A percentile compares a stretch with the other conserved stretches of the same genome.
phyloP scores from a whole-genome alignment of 2,113 vertebrate genomes.

The Galemys pyrenaicus region DNA sequence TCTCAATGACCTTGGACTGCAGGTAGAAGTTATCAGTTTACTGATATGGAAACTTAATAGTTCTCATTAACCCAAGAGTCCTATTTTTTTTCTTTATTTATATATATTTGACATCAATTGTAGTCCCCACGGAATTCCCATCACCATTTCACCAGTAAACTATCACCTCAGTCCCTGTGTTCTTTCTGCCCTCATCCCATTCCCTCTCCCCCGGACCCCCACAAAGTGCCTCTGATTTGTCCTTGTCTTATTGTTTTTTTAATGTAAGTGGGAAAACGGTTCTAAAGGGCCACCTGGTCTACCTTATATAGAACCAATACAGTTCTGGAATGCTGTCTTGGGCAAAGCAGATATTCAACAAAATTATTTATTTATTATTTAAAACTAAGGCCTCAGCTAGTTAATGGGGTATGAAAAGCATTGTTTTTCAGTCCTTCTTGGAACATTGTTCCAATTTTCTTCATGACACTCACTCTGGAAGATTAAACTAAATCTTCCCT shows the following conservation, averaged over 20 bases:
- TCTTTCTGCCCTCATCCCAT: too few relatives aligned
- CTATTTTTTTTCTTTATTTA: too few relatives aligned
- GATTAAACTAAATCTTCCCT: constrained; percentile 57
- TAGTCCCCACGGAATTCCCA: too few relatives aligned
- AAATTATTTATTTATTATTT: neutral
- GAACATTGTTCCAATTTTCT: constrained; percentile 44
- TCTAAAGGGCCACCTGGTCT: neutral
- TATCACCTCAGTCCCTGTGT: too few relatives aligned
- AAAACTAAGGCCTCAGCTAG: constrained; percentile 3
- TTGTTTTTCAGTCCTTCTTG: neutral
- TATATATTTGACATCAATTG: too few relatives aligned
- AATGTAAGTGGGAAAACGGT: neutral
- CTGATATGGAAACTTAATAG: neutral
- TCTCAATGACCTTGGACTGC: neutral
- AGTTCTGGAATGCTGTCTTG: constrained; percentile 27
- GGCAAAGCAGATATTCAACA: constrained; percentile 5
- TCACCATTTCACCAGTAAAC: too few relatives aligned
- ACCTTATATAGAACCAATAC: neutral
- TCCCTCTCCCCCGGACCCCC: too few relatives aligned
- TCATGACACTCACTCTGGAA: constrained; percentile 51
- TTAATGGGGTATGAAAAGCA: constrained; percentile 1
- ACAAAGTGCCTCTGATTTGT: too few relatives aligned
- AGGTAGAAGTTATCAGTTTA: neutral
- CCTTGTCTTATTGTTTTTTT: too few relatives aligned
- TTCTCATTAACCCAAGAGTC: constrained; percentile 30